phyloP scores from a whole-genome alignment of 2,888 invertebrate species.

The Drosophila cognata region DNA sequence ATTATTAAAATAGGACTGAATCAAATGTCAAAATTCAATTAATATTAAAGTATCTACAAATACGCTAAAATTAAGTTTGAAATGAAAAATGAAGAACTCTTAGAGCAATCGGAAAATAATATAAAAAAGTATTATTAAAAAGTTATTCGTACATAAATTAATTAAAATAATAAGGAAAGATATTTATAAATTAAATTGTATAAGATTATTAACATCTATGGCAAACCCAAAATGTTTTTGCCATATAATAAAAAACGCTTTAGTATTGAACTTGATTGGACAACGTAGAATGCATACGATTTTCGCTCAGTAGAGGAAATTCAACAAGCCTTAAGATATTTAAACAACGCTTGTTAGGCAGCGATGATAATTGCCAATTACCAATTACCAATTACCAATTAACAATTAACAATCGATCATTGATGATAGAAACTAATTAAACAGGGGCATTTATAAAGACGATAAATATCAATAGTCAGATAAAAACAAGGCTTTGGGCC shows the following conservation, averaged over 20 bases:
- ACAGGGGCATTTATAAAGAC: slow-evolving; percentile 3
- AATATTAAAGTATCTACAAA: neutral
- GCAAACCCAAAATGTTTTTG: neutral
- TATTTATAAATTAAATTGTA: neutral
- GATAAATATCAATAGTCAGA: slow-evolving; percentile 23
- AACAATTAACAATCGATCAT: slow-evolving; percentile 6
- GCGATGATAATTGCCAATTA: slow-evolving; percentile 20
- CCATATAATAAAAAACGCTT: neutral
- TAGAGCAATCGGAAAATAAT: neutral
- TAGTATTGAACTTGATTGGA: neutral
- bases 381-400: slow-evolving; percentile 8
- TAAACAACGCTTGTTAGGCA: slow-evolving; percentile 3
- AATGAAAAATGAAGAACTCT: neutral
- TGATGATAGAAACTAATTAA: slow-evolving; percentile 38
- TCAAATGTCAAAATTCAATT: neutral
- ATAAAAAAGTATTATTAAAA: neutral
- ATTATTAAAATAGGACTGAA: neutral
- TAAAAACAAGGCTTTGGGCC: neutral
- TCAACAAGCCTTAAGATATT: slow-evolving; percentile 18
- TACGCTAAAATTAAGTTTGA: neutral
- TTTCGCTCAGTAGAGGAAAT: slow-evolving; percentile 24
- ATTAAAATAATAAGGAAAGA: neutral
- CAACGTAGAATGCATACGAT: neutral
- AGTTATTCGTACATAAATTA: neutral
- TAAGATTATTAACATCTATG: neutral